These are phyloP conservation scores for Chloromyia formosa DNA, from an alignment of 2,888 invertebrate species.

Conservation along the genomic window DNA sequence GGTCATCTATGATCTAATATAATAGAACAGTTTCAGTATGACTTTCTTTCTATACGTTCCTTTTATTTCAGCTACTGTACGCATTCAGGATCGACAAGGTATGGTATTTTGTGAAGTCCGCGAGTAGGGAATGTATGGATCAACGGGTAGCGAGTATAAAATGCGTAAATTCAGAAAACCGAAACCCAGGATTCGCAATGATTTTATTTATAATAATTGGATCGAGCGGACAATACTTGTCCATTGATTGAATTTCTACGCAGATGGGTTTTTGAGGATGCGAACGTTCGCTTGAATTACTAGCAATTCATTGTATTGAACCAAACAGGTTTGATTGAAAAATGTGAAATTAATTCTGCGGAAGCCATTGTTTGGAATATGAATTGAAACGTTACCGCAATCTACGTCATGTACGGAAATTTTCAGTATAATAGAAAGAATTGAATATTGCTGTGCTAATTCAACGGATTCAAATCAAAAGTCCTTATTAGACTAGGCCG, in stretches of 20 bases:
- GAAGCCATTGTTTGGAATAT: too few species aligned
- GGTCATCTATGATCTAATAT: constrained; percentile 48
- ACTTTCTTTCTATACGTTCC: background rate
- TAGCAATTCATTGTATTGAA: background rate
- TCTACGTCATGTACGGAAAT: too few species aligned
- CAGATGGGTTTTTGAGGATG: constrained; percentile 17
- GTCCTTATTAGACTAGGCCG: too few species aligned
- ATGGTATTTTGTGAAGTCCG: constrained; percentile 8
- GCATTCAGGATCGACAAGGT: constrained; percentile 19
- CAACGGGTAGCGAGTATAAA: background rate
- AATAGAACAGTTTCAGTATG: constrained; percentile 42
- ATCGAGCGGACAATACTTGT: background rate
- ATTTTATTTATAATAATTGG: constrained; percentile 17
- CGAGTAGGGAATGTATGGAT: too few species aligned
- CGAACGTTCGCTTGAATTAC: background rate
- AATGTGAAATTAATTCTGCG: too few species aligned
- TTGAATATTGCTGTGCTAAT: too few species aligned
- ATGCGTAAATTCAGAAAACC: constrained; percentile 19
- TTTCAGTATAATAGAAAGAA: too few species aligned
- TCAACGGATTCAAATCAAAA: too few species aligned
- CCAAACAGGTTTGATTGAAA: too few species aligned
- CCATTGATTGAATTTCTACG: constrained; percentile 18
- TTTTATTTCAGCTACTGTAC: constrained; percentile 27
- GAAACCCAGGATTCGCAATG: constrained; percentile 24
- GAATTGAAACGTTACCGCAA: too few species aligned